A percentile compares a stretch with the other conserved stretches of the same genome.
phyloP scores from a whole-genome alignment of 2,797 vertebrate genomes.

The Cichlasoma orientale region DNA sequence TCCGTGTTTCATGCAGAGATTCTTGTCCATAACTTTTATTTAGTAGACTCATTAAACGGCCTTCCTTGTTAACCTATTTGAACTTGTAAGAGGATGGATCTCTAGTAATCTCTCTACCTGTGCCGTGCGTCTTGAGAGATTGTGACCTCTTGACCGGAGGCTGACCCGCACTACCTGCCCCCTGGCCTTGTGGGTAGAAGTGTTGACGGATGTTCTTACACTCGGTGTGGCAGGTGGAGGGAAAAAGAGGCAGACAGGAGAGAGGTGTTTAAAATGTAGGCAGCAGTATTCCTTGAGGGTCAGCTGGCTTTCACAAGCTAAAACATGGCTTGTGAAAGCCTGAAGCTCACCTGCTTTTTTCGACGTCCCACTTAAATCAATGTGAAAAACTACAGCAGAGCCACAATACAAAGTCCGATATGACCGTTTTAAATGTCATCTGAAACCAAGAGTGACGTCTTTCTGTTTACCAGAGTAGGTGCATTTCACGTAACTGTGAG shows the following conservation, averaged over 20 bases:
- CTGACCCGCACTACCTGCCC: constrained; percentile 55
- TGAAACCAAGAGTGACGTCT: neutral
- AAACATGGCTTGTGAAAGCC: neutral
- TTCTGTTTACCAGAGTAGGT: neutral
- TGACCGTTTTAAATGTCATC: neutral
- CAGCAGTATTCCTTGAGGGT: neutral
- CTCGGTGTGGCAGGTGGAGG: constrained; percentile 46
- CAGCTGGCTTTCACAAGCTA: neutral
- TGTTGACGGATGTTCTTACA: constrained; percentile 71
- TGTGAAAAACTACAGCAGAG: neutral
- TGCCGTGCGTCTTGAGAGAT: constrained; percentile 32
- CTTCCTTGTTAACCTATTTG: constrained; percentile 32
- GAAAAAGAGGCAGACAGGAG: constrained; percentile 28
- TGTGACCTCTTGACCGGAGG: constrained; percentile 35
- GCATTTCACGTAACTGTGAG: neutral
- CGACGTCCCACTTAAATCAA: neutral
- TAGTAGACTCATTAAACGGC: constrained; percentile 4
- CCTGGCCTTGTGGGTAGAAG: constrained; percentile 55
- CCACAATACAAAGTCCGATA: neutral
- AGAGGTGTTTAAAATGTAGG: constrained; percentile 18
- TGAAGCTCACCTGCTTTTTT: neutral
- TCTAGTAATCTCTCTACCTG: constrained; percentile 50
- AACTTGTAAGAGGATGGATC: constrained; percentile 17
- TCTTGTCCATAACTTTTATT: neutral
- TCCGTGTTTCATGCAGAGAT: neutral